A percentile compares a stretch with the other conserved stretches of the same genome.
Conservation (phyloP, 2,888 invertebrate genomes). For the Rotaria socialis region DNA sequence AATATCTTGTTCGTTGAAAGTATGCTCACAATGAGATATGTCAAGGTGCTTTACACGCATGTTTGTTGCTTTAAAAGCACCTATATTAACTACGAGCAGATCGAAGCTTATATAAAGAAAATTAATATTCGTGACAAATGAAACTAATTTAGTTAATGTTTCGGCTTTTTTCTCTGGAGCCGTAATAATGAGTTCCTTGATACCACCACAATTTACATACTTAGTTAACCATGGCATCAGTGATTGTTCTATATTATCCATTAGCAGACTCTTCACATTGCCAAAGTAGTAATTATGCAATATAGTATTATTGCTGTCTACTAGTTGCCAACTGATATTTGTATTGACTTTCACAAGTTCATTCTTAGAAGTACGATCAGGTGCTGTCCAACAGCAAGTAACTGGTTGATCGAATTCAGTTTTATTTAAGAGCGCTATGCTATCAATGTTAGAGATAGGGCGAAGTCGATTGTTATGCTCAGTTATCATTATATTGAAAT, state of each 20-base stretch:
- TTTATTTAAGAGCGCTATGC: too few species aligned
- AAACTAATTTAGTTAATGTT: accelerated
- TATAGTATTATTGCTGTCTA: background rate
- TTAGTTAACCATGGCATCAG: background rate
- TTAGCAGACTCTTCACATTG: background rate
- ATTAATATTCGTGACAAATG: background rate
- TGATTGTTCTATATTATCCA: background rate
- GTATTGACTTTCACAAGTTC: background rate
- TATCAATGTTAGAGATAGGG: background rate
- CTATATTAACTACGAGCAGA: background rate
- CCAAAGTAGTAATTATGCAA: background rate
- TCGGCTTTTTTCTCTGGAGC: too few species aligned
- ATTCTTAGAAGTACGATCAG: background rate
- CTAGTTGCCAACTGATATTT: background rate
- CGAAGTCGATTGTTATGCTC: background rate
- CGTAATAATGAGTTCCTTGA: background rate
- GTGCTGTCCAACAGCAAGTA: background rate
- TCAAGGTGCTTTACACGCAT: background rate
- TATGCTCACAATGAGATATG: background rate
- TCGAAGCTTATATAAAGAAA: background rate
- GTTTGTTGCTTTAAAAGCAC: background rate
- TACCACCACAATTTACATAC: background rate
- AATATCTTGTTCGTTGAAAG: background rate
- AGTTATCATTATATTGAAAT: background rate
- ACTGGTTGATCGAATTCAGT: background rate